A percentile compares a stretch with the other conserved stretches of the same genome.
phyloP scores from a whole-genome alignment of 2,888 invertebrate genomes.

The Xylocampa areola region DNA sequence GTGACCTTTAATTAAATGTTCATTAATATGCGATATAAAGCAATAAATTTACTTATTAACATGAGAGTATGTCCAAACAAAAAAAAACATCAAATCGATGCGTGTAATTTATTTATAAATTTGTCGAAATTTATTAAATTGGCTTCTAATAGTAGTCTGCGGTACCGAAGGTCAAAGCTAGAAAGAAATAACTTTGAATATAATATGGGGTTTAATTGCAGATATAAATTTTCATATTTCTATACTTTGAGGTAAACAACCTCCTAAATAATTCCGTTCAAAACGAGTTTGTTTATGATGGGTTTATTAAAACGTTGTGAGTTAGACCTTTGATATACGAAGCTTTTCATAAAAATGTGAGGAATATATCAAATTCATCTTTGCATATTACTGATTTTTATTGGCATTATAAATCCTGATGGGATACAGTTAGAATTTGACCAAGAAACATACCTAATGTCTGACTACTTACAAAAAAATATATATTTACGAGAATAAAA shows the following conservation, averaged over 20 bases:
- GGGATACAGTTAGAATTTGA: background rate
- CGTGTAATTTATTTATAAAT: background rate
- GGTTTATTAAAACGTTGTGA: background rate
- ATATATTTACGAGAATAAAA: constrained; percentile 13
- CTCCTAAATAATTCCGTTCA: background rate
- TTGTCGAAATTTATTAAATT: background rate
- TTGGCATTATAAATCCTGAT: background rate
- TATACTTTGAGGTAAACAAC: constrained; percentile 2
- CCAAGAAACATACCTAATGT: background rate
- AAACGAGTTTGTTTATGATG: background rate
- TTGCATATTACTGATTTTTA: background rate
- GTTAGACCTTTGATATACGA: constrained; percentile 2
- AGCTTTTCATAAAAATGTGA: background rate
- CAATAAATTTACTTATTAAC: background rate
- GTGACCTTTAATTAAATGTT: constrained; percentile 1
- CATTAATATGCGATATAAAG: constrained; percentile 5
- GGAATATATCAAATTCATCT: background rate
- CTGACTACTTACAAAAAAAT: constrained; percentile 5
- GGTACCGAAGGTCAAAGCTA: constrained; percentile 3
- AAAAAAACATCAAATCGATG: constrained; percentile 2
- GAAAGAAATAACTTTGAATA: background rate
- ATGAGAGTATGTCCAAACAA: background rate
- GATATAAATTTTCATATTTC: background rate
- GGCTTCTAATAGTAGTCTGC: background rate
- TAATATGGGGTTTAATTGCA: constrained; percentile 1